Percentiles rank a stretch among this genome's conserved stretches.
Evolutionary conservation across 1,140 invertebrate species (phyloP).

Genomic region (Helicoverpa zea): DNA sequence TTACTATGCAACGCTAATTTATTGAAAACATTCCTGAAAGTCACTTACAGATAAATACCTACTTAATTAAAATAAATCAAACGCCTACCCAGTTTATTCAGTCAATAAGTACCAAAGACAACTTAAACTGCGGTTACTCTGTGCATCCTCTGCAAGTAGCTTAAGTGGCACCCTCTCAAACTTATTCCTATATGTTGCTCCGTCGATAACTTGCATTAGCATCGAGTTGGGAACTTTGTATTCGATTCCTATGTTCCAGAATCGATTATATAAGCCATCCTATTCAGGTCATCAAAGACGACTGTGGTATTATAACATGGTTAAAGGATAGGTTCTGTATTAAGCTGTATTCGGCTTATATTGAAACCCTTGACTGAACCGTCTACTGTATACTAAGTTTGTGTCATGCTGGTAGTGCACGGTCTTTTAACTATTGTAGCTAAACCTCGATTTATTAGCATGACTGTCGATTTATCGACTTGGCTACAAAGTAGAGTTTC

Average conservation of each 20-base stretch:
- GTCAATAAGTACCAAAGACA: neutral
- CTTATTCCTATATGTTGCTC: constrained; percentile 22
- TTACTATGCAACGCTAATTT: no score
- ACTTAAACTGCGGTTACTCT: constrained; percentile 26
- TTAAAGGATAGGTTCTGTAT: neutral
- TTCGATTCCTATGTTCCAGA: constrained; percentile 18
- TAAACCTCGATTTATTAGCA: no score
- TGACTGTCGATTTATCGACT: no score
- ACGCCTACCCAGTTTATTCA: neutral
- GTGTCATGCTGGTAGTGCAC: no score
- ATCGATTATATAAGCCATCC: neutral
- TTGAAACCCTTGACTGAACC: neutral
- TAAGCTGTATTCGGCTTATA: neutral
- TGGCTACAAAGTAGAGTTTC: no score
- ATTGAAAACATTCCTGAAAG: no score
- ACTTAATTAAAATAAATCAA: no score
- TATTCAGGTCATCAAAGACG: constrained; percentile 18
- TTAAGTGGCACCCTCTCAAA: constrained; percentile 36
- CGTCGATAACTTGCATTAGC: constrained; percentile 18
- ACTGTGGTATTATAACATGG: neutral
- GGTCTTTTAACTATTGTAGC: no score
- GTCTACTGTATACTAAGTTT: no score
- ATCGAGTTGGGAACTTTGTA: constrained; percentile 19
- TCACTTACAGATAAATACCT: no score
- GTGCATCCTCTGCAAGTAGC: constrained; percentile 21